These are phyloP conservation scores for Trinorchestia longiramus DNA, from an alignment of 1,140 invertebrate species.

Conservation along the genomic window DNA sequence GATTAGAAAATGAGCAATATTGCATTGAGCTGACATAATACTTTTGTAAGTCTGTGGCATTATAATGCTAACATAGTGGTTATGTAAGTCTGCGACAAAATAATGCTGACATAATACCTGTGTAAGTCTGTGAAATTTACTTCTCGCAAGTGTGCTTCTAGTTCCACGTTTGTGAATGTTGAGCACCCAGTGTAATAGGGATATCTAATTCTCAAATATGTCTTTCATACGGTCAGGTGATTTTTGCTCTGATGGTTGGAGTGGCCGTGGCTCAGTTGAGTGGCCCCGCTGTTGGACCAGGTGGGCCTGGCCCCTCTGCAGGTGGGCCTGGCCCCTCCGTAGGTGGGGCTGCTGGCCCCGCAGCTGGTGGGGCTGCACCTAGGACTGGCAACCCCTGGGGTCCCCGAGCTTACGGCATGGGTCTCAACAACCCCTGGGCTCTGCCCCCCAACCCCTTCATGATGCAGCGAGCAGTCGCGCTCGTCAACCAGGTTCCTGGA, in stretches of 20 bases:
- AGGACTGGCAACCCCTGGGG: constrained; percentile 45
- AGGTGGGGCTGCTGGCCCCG: background rate
- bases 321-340: background rate
- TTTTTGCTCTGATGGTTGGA: constrained; percentile 5
- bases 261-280: background rate
- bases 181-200: no score
- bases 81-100: no score
- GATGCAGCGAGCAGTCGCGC: constrained; percentile 56
- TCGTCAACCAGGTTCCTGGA: constrained; percentile 57
- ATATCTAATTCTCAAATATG: no score
- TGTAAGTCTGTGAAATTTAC: no score
- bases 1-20: no score
- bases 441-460: constrained; percentile 61
- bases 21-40: no score
- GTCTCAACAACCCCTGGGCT: constrained; percentile 61
- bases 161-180: no score
- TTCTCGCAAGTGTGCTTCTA: no score
- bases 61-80: no score
- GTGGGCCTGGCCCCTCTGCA: background rate
- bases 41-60: no score
- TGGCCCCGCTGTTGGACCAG: background rate
- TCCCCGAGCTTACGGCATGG: constrained; percentile 58
- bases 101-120: no score
- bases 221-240: background rate
- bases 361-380: background rate